Base-by-base conservation (phyloP, 2,797 vertebrate species). In the Xenopus petersii region DNA sequence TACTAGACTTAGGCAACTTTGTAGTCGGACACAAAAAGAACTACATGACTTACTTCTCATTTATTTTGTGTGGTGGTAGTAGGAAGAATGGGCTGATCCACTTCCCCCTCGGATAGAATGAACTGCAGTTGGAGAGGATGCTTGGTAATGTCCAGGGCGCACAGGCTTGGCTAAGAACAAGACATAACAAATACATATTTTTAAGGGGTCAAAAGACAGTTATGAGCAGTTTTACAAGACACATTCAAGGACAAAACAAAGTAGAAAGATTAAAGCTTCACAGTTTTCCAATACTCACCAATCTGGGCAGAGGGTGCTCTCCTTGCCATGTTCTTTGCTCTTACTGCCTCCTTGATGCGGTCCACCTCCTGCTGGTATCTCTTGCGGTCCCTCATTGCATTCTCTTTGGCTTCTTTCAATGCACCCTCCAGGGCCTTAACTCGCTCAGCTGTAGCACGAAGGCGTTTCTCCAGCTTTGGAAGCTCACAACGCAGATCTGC, bases 401-500 rank as follows among this genome's bases (percentile, higher is more conserved):
- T 93, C 80, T 96, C 94, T 89, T 97, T 98, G 83, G 97, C 95
- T 42, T 95, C 94, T 83, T 92, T 95, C 82, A 98, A 86, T 2
- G 94, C 93, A 0, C 87, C 83, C 85, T 99, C 96, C 86, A 99
- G 87, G 56, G 93, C 93, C 88, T 95, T 97, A 7, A 98, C 96
- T 0, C 97, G 88, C 86, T 98, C 97, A 0, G 93, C 95, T 0
- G 95, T 96, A 73, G 95, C 96, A 0, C 97, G 87, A 71, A 98
- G 92, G 69, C 97, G 93, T 87, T 98, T 97, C 84, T 99, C 97
- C 87, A 96, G 85, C 87, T 99, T 99, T 65, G 97, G 97, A 80
- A 98, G 92, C 89, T 99, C 96, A 77, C 96, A 98, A 80, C 97
- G 95, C 83, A 99, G 92, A 85, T 98, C 97, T n/a, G 94, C 97